A percentile compares a stretch with the other conserved stretches of the same genome.
phyloP scores from a whole-genome alignment of 1,140 invertebrate genomes.

The Uloborus diversus region DNA sequence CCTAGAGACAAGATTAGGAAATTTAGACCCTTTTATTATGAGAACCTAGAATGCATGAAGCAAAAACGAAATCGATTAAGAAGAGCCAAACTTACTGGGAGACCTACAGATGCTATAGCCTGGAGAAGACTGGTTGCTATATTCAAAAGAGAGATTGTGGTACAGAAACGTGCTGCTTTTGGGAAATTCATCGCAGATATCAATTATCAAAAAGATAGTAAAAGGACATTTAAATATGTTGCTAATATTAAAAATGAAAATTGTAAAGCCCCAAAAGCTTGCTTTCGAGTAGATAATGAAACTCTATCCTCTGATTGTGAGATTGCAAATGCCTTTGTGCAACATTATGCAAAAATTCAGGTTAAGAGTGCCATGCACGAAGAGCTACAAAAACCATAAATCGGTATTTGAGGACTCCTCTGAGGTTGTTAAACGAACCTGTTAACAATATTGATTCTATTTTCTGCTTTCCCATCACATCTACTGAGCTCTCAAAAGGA shows the following conservation, averaged over 20 bases:
- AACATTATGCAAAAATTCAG: background rate
- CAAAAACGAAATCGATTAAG: background rate
- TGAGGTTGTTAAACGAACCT: background rate
- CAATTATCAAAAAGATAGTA: background rate
- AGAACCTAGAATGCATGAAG: background rate
- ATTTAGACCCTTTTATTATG: background rate
- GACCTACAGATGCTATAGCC: background rate
- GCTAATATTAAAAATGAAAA: conserved; percentile 11
- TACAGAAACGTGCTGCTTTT: conserved; percentile 1
- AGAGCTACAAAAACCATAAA: background rate
- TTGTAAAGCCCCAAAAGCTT: background rate
- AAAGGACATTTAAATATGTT: conserved; percentile 20
- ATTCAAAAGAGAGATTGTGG: conserved; percentile 5
- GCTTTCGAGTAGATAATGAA: background rate
- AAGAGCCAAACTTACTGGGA: background rate
- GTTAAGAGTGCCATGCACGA: background rate
- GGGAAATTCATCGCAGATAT: conserved; percentile 9
- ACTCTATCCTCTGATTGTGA: background rate
- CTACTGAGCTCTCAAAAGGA: background rate
- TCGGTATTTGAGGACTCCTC: background rate
- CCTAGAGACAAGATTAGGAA: background rate
- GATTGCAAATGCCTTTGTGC: conserved; percentile 15
- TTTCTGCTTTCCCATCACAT: conserved; percentile 4
- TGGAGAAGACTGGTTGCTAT: background rate
- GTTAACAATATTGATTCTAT: conserved; percentile 2